Conservation (phyloP, 2,888 invertebrate species). For the Blastobasis adustella region DNA sequence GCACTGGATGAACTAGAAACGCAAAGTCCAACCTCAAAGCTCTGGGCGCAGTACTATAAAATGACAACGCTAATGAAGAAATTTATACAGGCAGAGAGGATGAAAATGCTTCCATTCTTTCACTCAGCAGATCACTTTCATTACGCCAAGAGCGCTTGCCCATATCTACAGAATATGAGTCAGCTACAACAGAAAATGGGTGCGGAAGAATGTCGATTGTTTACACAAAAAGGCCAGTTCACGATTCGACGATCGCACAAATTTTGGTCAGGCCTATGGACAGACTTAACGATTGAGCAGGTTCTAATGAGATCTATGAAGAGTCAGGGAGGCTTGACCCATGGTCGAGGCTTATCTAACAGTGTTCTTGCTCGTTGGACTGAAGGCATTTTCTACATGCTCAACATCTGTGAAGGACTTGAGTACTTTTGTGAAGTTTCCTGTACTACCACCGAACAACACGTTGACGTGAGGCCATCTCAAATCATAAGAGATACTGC, state of each 20-base stretch:
- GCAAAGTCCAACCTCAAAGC: background rate
- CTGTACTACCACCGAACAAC: background rate
- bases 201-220: background rate
- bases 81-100: background rate
- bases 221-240: background rate
- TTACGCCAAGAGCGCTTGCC: background rate
- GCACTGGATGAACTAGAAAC: background rate
- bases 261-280: background rate
- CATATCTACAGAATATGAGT: background rate
- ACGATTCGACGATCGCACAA: background rate
- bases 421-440: background rate
- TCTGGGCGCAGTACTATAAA: background rate
- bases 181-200: background rate
- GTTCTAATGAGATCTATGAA: background rate
- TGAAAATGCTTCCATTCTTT: background rate
- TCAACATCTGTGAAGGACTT: background rate
- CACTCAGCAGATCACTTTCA: background rate
- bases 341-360: background rate
- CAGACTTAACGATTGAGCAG: background rate
- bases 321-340: background rate
- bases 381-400: slow-evolving; percentile 1
- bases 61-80: background rate
- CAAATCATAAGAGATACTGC: background rate
- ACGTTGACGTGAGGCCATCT: background rate
- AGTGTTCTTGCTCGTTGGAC: slow-evolving; percentile 6